These are phyloP conservation scores for Idris sp. DNA, from an alignment of 1,140 invertebrate genomes.

Conservation along the genomic window DNA sequence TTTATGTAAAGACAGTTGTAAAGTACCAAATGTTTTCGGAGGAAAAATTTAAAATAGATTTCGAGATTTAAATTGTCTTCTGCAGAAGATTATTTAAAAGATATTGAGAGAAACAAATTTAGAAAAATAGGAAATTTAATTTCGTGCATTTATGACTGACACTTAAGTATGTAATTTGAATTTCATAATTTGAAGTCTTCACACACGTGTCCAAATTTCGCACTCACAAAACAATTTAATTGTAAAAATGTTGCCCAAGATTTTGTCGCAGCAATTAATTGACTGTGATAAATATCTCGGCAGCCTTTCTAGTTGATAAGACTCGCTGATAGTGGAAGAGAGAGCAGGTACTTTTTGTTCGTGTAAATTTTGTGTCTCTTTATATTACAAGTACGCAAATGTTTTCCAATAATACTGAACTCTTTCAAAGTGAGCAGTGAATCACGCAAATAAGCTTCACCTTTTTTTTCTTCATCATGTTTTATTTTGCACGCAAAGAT, in stretches of 20 bases:
- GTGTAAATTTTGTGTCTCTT: slow-evolving; percentile 41
- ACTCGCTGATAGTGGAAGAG: slow-evolving; percentile 25
- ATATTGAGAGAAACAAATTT: too few relatives aligned
- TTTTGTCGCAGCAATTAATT: slow-evolving; percentile 58
- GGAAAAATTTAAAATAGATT: too few relatives aligned
- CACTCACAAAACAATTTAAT: slow-evolving; percentile 20
- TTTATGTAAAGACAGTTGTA: too few relatives aligned
- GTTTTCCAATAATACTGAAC: slow-evolving; percentile 46
- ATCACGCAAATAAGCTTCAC: slow-evolving; percentile 45
- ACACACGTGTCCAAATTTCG: too few relatives aligned
- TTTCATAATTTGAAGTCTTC: slow-evolving; percentile 24
- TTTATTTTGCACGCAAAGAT: slow-evolving; percentile 21
- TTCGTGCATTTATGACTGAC: too few relatives aligned
- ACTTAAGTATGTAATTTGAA: too few relatives aligned
- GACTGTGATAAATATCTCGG: slow-evolving; percentile 35
- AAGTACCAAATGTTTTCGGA: too few relatives aligned
- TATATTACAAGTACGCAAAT: slow-evolving; percentile 43
- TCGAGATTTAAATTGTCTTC: too few relatives aligned
- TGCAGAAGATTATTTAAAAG: too few relatives aligned
- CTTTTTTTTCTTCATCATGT: slow-evolving; percentile 48
- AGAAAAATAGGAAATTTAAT: too few relatives aligned
- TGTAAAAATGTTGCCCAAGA: slow-evolving; percentile 46
- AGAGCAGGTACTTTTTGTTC: slow-evolving; percentile 43
- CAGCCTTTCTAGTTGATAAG: slow-evolving; percentile 50
- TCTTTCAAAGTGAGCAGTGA: slow-evolving; percentile 36